A percentile compares a stretch with the other conserved stretches of the same genome.
Evolutionary conservation across 2,888 invertebrate genomes (phyloP).

Genomic region (Pterostichus madidus): DNA sequence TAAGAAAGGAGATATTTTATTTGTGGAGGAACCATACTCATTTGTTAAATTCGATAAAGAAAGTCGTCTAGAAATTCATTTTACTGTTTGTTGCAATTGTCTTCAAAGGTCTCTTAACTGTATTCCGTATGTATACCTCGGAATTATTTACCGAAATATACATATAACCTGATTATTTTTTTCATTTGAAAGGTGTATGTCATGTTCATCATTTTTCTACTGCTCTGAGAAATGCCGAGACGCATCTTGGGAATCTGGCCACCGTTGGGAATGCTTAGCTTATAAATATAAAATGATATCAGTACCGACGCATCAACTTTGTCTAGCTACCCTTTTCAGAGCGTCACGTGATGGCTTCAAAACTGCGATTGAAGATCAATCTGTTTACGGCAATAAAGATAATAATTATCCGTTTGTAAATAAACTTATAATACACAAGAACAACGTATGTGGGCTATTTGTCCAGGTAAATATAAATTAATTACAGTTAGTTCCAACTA

Average conservation of each 20-base stretch:
- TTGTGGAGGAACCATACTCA: constrained; percentile 89
- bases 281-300: background rate
- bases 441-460: background rate
- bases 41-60: constrained; percentile 81
- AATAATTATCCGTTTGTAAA: constrained; percentile 43
- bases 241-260: constrained; percentile 5
- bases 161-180: too few relatives aligned
- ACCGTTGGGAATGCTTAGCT: constrained; percentile 34
- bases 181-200: constrained; percentile 8
- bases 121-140: constrained; percentile 38
- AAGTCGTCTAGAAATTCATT: background rate
- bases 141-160: background rate
- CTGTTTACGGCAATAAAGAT: constrained; percentile 28
- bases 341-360: constrained; percentile 49
- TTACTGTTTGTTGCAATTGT: background rate
- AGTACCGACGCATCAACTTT: background rate
- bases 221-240: constrained; percentile 27
- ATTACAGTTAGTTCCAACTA: too few relatives aligned
- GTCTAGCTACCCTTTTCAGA: constrained; percentile 24
- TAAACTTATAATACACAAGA: constrained; percentile 20
- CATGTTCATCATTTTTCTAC: background rate
- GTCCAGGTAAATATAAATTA: too few relatives aligned
- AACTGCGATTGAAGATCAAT: constrained; percentile 32
- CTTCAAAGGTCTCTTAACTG: background rate
- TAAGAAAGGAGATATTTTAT: constrained; percentile 85